These are phyloP conservation scores for Cebus imitator DNA, from an alignment of 2,113 vertebrate species.

Conservation along the genomic window DNA sequence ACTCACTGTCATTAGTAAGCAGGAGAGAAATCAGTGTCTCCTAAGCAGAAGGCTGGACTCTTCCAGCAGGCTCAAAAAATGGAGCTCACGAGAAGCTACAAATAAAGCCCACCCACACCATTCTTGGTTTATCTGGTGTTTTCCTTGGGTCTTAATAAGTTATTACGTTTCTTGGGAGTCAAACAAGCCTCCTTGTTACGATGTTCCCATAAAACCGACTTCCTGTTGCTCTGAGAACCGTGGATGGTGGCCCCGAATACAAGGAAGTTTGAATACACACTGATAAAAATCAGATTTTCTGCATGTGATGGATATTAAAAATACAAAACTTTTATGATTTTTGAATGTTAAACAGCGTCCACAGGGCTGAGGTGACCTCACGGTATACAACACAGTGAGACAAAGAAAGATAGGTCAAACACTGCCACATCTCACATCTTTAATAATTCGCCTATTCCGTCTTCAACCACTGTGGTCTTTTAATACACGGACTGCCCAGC, in stretches of 20 bases:
- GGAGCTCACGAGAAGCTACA: not conserved
- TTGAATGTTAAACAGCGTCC: conserved; percentile 73
- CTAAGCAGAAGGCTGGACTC: not conserved
- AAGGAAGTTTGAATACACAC: conserved; percentile 55
- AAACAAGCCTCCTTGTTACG: conserved; percentile 52
- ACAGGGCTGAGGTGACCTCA: not conserved
- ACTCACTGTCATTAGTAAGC: not conserved
- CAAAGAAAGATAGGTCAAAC: not conserved
- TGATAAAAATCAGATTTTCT: conserved; percentile 60
- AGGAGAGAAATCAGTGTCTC: not conserved
- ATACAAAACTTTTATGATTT: conserved; percentile 70
- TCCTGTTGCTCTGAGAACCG: conserved; percentile 25
- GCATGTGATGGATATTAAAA: conserved; percentile 72
- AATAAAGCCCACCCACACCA: not conserved
- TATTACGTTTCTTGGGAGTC: conserved; percentile 54
- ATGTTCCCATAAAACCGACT: conserved; percentile 5
- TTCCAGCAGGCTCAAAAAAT: not conserved
- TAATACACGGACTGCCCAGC: not conserved
- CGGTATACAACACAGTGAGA: not conserved
- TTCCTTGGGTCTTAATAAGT: conserved; percentile 47
- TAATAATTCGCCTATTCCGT: conserved; percentile 43
- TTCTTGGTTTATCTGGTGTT: not conserved
- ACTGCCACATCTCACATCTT: not conserved
- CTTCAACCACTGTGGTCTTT: not conserved
- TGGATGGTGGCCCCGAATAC: conserved; percentile 30